Base-by-base conservation (phyloP, 2,888 invertebrate species). In the Andrena camellia region DNA sequence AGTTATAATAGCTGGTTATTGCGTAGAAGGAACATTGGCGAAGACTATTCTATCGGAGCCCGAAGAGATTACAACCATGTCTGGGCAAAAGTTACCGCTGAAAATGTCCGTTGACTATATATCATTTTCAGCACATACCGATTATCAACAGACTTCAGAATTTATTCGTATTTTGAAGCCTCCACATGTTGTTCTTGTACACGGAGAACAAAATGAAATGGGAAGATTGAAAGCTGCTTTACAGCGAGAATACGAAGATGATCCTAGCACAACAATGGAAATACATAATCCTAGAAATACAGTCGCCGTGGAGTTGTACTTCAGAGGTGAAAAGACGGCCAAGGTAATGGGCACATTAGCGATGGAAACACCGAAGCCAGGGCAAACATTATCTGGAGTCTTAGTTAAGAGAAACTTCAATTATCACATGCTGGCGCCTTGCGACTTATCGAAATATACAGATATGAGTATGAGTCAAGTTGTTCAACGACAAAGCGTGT, bases 191-290 rank as follows among this genome's bases (percentile, higher is more conserved):
- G 98, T 99, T 62, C 94, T 99, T 64, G 99, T 99, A 0, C 99
- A 99, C 94, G 99, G 99, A 0, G 99, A 99, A 93, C 98, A 98
- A 94, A 99, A 99, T 94, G 99, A 99, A 95, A 99, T 99, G 99
- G 97, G 97, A 0, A 96, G 99, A 0, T 95, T 99, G 77, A 99
- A 99, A 94, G 97, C 98, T 54, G 99, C 99, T 0, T 95, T 99
- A 68, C 97, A 98, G 91, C 95, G 99, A 20, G 99, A 99, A 93
- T 99, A 99, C 92, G 98, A 98, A 94, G 97, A 97, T 90, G 97
- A 98, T 92, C 96, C 97, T 1, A 96, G 95, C 80, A 96, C 97
- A 1, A 96, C 96, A n/a, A 97, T 99, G 91, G 96, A 97, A 90
- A 96, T 99, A 50, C 98, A 99, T 94, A 99, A 99, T 95, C 99